phyloP scores from a whole-genome alignment of 1,140 invertebrate species.

The Calephelis virginiensis region DNA sequence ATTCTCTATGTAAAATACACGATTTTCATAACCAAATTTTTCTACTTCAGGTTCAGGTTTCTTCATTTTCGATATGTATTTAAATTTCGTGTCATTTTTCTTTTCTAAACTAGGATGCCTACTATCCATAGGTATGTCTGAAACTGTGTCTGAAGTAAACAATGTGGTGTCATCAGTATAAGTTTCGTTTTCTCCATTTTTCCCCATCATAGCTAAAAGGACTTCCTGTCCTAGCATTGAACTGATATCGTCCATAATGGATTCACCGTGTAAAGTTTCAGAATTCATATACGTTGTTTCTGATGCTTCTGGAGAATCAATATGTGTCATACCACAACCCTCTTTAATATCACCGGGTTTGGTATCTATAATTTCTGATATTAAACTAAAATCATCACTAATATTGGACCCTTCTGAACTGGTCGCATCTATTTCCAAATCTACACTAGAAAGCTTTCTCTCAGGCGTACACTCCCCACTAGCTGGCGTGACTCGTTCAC shows the following conservation, averaged over 20 bases:
- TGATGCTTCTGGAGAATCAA: slow-evolving; percentile 89
- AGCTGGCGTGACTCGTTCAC: slow-evolving; percentile 42
- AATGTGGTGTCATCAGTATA: slow-evolving; percentile 83
- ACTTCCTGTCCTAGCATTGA: slow-evolving; percentile 85
- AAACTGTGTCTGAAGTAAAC: slow-evolving; percentile 80
- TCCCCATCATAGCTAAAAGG: slow-evolving; percentile 81
- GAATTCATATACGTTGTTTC: slow-evolving; percentile 83
- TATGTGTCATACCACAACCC: slow-evolving; percentile 84
- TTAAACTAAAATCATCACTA: slow-evolving; percentile 84
- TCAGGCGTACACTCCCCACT: slow-evolving; percentile 66
- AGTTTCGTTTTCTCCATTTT: slow-evolving; percentile 82
- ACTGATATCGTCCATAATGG: slow-evolving; percentile 87
- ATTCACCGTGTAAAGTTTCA: slow-evolving; percentile 85
- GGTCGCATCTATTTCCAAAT: slow-evolving; percentile 63
- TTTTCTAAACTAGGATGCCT: slow-evolving; percentile 73
- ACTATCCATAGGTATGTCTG: slow-evolving; percentile 73
- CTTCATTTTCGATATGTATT: slow-evolving; percentile 73
- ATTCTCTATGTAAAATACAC: slow-evolving; percentile 82
- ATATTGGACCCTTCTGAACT: slow-evolving; percentile 83
- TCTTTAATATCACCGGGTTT: slow-evolving; percentile 78
- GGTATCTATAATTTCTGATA: slow-evolving; percentile 81
- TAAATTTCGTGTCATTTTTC: slow-evolving; percentile 66
- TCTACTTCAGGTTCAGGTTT: slow-evolving; percentile 74
- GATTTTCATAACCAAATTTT: slow-evolving; percentile 84
- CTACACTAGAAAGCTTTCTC: slow-evolving; percentile 60